Conservation (phyloP, 1,140 invertebrate species). For the Pachyrhynchus sulphureomaculatus region DNA sequence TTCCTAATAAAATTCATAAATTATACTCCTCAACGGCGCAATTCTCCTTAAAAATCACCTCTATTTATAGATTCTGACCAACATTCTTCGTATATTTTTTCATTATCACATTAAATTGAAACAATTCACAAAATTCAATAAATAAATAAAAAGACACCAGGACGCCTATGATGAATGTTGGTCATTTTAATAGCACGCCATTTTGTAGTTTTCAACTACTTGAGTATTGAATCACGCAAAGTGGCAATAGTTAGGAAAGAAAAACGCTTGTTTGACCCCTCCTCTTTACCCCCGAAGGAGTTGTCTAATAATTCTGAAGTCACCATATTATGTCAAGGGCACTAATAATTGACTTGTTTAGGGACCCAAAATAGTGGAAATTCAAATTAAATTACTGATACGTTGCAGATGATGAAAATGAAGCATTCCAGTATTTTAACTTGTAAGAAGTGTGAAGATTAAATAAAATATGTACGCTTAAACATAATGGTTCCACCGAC, state of each 20-base stretch:
- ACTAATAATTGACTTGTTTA: too few species aligned
- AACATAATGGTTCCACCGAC: too few species aligned
- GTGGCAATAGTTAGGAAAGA: slow-evolving; percentile 26
- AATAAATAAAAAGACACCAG: not conserved
- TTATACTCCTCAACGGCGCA: too few species aligned
- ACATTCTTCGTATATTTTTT: not conserved
- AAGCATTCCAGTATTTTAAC: too few species aligned
- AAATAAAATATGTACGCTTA: too few species aligned
- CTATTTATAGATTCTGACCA: slow-evolving; percentile 3
- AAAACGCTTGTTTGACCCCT: slow-evolving; percentile 13
- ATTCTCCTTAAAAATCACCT: slow-evolving; percentile 1
- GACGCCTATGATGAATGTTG: slow-evolving; percentile 18
- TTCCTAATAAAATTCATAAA: too few species aligned
- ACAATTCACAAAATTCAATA: not conserved
- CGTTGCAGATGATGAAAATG: too few species aligned
- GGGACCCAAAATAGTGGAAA: too few species aligned
- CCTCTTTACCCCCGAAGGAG: not conserved
- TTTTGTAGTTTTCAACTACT: slow-evolving; percentile 32
- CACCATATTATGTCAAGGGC: not conserved
- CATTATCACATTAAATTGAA: not conserved
- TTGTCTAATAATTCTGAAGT: too few species aligned
- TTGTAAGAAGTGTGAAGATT: too few species aligned
- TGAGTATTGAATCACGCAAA: slow-evolving; percentile 34
- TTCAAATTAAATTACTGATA: too few species aligned
- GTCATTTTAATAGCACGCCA: slow-evolving; percentile 34